Conservation (phyloP, 2,888 invertebrate genomes). For the Platypus cylindrus region DNA sequence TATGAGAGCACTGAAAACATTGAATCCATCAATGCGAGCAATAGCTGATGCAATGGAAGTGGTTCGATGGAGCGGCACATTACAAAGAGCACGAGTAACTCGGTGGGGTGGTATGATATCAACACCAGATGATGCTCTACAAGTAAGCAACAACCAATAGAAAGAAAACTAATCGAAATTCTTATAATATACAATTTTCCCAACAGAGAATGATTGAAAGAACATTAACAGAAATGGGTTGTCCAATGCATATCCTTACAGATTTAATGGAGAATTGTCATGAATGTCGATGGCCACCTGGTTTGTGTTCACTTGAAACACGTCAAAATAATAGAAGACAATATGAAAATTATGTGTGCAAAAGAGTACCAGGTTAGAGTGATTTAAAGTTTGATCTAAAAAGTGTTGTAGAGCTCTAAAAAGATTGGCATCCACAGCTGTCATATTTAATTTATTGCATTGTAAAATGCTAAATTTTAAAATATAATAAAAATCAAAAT, state of each 20-base stretch:
- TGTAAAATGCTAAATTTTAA: too few species aligned
- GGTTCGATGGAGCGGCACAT: constrained; percentile 72
- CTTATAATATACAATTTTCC: too few species aligned
- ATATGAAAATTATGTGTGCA: constrained; percentile 90
- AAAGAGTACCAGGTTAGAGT: constrained; percentile 83
- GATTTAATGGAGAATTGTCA: constrained; percentile 97
- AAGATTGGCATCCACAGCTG: too few species aligned
- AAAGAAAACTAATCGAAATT: too few species aligned
- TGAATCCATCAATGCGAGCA: constrained; percentile 84
- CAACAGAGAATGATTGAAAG: constrained; percentile 84
- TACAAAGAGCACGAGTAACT: constrained; percentile 77
- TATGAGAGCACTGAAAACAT: constrained; percentile 84
- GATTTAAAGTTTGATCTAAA: not conserved
- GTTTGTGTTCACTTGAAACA: constrained; percentile 83
- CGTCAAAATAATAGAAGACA: constrained; percentile 85
- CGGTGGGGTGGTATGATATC: constrained; percentile 99
- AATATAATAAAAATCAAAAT: too few species aligned
- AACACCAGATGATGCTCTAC: constrained; percentile 87
- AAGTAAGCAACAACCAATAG: constrained; percentile 48
- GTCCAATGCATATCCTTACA: constrained; percentile 85
- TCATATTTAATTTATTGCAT: too few species aligned
- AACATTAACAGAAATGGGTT: constrained; percentile 84
- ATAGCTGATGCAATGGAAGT: constrained; percentile 93
- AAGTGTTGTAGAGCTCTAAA: not conserved
- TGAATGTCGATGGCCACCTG: constrained; percentile 89